phyloP scores from a whole-genome alignment of 2,888 invertebrate species.

The Bugula neritina region DNA sequence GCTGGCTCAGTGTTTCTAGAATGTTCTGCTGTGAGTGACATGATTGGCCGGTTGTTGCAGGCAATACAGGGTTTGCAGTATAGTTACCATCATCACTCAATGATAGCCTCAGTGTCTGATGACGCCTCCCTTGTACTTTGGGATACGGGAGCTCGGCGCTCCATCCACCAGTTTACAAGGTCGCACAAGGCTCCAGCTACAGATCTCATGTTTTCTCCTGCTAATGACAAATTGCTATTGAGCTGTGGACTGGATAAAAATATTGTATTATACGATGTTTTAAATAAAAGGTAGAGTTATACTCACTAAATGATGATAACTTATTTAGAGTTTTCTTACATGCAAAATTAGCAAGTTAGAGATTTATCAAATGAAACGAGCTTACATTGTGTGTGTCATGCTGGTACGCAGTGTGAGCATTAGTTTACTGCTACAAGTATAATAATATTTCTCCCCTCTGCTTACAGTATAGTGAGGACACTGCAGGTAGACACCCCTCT shows the following conservation, averaged over 20 bases:
- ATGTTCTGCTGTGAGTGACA: too few relatives aligned
- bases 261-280: constrained; percentile 50
- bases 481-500: constrained; percentile 45
- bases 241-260: constrained; percentile 54
- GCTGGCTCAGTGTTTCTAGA: too few relatives aligned
- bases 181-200: constrained; percentile 51
- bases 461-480: constrained; percentile 39
- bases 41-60: too few relatives aligned
- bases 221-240: constrained; percentile 52
- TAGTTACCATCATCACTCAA: constrained; percentile 41
- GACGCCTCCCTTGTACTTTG: constrained; percentile 50
- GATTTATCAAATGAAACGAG: too few relatives aligned
- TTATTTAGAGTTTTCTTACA: too few relatives aligned
- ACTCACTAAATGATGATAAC: too few relatives aligned
- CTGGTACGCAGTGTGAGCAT: too few relatives aligned
- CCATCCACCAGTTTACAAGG: constrained; percentile 43
- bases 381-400: too few relatives aligned
- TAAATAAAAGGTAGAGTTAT: constrained; percentile 45
- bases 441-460: constrained; percentile 7
- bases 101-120: constrained; percentile 49
- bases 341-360: too few relatives aligned
- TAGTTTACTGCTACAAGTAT: background rate
- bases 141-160: constrained; percentile 46
- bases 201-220: constrained; percentile 53
- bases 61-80: constrained; percentile 47